A percentile compares a stretch with the other conserved stretches of the same genome.
Evolutionary conservation across 1,140 invertebrate species (phyloP).

Genomic region (Ceratosolen fusciceps): DNA sequence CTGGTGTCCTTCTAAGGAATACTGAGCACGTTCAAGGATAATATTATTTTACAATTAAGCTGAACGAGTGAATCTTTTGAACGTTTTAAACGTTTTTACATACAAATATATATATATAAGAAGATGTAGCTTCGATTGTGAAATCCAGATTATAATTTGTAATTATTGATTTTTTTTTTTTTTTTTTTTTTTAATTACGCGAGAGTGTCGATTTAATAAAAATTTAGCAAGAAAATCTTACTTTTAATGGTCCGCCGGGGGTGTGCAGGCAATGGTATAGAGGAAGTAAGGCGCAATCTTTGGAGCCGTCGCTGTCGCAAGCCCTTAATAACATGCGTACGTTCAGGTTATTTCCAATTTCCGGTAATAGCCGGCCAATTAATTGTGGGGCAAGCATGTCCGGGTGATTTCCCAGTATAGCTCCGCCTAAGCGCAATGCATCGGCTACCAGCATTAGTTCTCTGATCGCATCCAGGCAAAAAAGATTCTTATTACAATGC

Average conservation of each 20-base stretch:
- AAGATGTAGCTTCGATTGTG: too few relatives aligned
- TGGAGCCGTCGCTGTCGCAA: slow-evolving; percentile 89
- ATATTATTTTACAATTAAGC: too few relatives aligned
- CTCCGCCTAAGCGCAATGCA: slow-evolving; percentile 91
- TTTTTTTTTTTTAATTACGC: background rate
- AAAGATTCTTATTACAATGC: background rate
- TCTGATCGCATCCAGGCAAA: slow-evolving; percentile 68
- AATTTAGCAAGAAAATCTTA: slow-evolving; percentile 61
- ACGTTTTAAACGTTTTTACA: too few relatives aligned
- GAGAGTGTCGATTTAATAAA: slow-evolving; percentile 2
- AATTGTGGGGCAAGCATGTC: slow-evolving; percentile 97
- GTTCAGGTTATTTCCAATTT: slow-evolving; percentile 87
- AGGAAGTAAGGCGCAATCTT: slow-evolving; percentile 91
- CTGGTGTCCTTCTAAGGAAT: slow-evolving; percentile 96
- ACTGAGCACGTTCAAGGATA: slow-evolving; percentile 78
- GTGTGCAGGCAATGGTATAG: slow-evolving; percentile 96
- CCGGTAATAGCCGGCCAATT: slow-evolving; percentile 91
- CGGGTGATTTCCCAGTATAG: slow-evolving; percentile 90
- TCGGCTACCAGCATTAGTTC: slow-evolving; percentile 95
- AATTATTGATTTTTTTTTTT: too few relatives aligned
- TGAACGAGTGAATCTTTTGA: too few relatives aligned
- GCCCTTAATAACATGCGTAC: slow-evolving; percentile 89
- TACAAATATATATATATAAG: background rate
- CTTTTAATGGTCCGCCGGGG: slow-evolving; percentile 96
- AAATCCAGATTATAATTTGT: too few relatives aligned